A percentile compares a stretch with the other conserved stretches of the same genome.
Conservation (phyloP, 2,113 vertebrate species). For the Microcebus jonahi region DNA sequence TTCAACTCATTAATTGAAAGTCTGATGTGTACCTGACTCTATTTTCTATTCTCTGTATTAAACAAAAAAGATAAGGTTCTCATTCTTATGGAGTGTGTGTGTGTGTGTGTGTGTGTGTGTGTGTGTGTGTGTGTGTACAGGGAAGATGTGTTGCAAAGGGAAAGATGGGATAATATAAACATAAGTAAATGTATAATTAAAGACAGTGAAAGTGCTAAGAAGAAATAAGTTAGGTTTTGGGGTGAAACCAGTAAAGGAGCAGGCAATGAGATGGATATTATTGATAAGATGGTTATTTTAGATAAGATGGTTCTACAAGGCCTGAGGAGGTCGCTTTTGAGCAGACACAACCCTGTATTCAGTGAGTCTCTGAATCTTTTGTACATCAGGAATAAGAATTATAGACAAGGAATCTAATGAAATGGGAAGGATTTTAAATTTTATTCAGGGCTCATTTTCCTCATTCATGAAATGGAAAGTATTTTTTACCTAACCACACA, state of each 20-base stretch:
- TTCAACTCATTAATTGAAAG: neutral
- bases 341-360: neutral
- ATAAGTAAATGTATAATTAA: neutral
- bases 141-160: neutral
- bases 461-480: neutral
- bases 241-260: neutral
- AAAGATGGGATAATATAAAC: neutral
- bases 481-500: neutral
- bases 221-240: neutral
- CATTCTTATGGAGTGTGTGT: neutral
- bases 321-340: neutral
- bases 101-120: too few relatives aligned
- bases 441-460: neutral
- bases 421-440: neutral
- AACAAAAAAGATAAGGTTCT: neutral
- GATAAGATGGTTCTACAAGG: neutral
- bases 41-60: neutral
- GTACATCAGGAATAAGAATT: neutral
- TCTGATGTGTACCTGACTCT: neutral
- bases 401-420: neutral
- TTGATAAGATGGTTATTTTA: neutral
- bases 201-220: neutral
- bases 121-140: neutral
- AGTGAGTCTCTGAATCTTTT: neutral
- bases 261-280: fast-evolving